Conservation (phyloP, 2,888 invertebrate genomes). For the Tachina fera region DNA sequence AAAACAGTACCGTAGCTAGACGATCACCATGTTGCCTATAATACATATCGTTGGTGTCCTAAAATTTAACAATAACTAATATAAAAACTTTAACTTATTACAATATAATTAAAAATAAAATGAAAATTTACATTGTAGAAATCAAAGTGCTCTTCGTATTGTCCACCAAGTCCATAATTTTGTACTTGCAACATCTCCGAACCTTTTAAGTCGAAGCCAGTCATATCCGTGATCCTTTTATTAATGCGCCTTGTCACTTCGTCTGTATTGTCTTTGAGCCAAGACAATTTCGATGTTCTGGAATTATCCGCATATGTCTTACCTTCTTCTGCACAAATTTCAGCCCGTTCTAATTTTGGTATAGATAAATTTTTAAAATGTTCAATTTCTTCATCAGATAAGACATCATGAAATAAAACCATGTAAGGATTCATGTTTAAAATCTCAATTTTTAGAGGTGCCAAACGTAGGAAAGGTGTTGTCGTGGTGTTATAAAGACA, state of each 20-base stretch:
- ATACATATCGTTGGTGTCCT: not conserved
- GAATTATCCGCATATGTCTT: slow-evolving; percentile 54
- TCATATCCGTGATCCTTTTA: slow-evolving; percentile 84
- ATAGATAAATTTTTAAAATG: slow-evolving; percentile 74
- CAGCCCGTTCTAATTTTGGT: slow-evolving; percentile 76
- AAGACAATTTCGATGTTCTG: slow-evolving; percentile 78
- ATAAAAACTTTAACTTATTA: too few relatives aligned
- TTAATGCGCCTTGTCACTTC: slow-evolving; percentile 73
- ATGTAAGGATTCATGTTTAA: slow-evolving; percentile 78
- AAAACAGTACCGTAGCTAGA: slow-evolving; percentile 81
- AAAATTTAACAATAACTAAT: not conserved
- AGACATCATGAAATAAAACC: slow-evolving; percentile 78
- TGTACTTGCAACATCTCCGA: slow-evolving; percentile 82
- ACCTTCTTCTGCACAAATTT: slow-evolving; percentile 72
- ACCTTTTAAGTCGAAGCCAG: slow-evolving; percentile 85
- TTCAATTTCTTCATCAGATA: slow-evolving; percentile 76
- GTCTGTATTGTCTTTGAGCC: slow-evolving; percentile 75
- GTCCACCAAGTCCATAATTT: slow-evolving; percentile 84
- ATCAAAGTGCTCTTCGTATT: slow-evolving; percentile 84
- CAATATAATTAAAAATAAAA: too few relatives aligned
- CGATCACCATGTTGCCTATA: slow-evolving; percentile 76
- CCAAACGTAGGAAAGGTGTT: slow-evolving; percentile 76
- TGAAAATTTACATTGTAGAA: slow-evolving; percentile 74
- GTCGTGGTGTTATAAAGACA: slow-evolving; percentile 78
- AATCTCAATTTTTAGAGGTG: slow-evolving; percentile 79